A percentile compares a stretch with the other conserved stretches of the same genome.
Conservation (phyloP, 2,888 invertebrate genomes). For the Perithous albicinctus region DNA sequence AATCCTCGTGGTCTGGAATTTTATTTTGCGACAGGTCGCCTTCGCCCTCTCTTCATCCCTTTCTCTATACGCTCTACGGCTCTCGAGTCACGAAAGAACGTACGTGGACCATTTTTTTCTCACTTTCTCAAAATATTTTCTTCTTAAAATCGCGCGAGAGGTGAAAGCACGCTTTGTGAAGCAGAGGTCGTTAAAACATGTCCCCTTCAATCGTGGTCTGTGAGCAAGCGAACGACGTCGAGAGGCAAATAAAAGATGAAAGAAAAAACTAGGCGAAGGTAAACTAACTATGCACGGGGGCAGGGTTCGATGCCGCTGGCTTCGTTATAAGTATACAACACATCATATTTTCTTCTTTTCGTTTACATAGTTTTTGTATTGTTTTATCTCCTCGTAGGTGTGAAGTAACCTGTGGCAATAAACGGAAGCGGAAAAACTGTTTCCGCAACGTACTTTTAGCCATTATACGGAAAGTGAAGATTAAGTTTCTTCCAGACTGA, state of each 20-base stretch:
- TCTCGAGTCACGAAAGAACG: conserved; percentile 41
- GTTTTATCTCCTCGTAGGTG: too few relatives aligned
- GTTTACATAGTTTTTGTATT: too few relatives aligned
- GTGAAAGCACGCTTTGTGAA: background rate
- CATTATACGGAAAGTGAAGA: too few relatives aligned
- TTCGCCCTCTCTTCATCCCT: conserved; percentile 22
- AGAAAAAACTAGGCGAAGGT: background rate
- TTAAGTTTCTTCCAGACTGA: too few relatives aligned
- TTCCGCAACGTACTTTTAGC: too few relatives aligned
- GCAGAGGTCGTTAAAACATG: background rate
- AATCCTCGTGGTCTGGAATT: conserved; percentile 16
- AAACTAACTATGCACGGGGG: background rate
- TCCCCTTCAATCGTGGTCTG: background rate
- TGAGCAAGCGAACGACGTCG: background rate
- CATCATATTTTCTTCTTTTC: background rate
- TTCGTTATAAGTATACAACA: background rate
- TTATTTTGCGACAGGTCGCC: conserved; percentile 24
- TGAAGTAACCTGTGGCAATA: too few relatives aligned
- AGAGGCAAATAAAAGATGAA: background rate
- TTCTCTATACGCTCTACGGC: conserved; percentile 8
- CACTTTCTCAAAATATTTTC: too few relatives aligned
- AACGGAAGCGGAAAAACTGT: too few relatives aligned
- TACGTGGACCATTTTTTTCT: conserved; percentile 44
- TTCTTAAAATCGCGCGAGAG: background rate
- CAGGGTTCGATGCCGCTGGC: background rate